These are phyloP conservation scores for Donacobius atricapilla DNA, from an alignment of 2,113 vertebrate genomes.

Conservation along the genomic window DNA sequence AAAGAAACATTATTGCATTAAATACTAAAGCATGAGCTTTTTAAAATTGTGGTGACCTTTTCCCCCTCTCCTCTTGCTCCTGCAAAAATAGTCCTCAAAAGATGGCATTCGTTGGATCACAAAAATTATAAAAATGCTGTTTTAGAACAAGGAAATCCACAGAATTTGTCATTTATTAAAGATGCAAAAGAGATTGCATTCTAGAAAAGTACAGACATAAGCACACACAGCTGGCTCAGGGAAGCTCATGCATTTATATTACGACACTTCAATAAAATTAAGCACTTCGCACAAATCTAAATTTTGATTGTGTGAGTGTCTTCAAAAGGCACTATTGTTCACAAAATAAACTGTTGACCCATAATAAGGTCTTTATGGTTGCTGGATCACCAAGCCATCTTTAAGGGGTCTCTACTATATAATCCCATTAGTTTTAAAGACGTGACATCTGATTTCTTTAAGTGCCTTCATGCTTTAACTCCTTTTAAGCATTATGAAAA, in stretches of 20 bases:
- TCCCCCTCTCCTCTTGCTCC: background rate
- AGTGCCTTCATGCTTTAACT: slow-evolving; percentile 24
- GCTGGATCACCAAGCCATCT: background rate
- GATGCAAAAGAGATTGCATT: background rate
- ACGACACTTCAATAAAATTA: background rate
- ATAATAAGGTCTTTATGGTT: background rate
- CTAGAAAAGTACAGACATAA: background rate
- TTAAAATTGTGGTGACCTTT: background rate
- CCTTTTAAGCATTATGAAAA: slow-evolving; percentile 21
- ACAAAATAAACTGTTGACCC: background rate
- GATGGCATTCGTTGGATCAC: background rate
- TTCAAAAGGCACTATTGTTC: background rate
- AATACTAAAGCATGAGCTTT: background rate
- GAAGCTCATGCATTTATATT: slow-evolving; percentile 18
- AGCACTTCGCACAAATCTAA: background rate
- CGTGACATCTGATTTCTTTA: slow-evolving; percentile 23
- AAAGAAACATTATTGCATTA: background rate
- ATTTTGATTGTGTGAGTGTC: background rate
- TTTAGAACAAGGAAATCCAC: background rate
- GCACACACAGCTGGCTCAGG: background rate
- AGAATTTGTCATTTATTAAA: background rate
- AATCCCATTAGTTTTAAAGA: slow-evolving; percentile 51
- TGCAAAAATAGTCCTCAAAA: background rate
- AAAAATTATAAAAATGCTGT: background rate
- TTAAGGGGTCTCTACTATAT: slow-evolving; percentile 5